Evolutionary conservation across 2,888 invertebrate genomes (phyloP).

Genomic region (Cryptocephalus primarius): DNA sequence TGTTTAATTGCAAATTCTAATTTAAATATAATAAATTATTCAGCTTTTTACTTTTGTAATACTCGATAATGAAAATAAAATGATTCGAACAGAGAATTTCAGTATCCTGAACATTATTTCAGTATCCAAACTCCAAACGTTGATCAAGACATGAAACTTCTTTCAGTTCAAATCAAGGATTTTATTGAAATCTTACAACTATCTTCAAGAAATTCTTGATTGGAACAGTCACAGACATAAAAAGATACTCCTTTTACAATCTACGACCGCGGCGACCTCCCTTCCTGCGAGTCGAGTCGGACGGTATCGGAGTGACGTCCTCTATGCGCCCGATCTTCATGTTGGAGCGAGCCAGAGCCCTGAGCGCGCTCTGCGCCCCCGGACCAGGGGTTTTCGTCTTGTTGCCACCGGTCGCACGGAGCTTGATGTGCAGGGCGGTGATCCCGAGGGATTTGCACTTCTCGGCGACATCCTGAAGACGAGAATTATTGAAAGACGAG

Average conservation of each 20-base stretch:
- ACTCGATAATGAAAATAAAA: too few species aligned
- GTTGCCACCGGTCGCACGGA: constrained; percentile 97
- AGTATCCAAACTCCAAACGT: too few species aligned
- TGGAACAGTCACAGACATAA: background rate
- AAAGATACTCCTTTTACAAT: constrained; percentile 51
- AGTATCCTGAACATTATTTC: too few species aligned
- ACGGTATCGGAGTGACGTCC: constrained; percentile 99
- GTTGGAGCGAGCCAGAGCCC: constrained; percentile 95
- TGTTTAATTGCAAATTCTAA: too few species aligned
- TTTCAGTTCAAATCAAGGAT: constrained; percentile 13
- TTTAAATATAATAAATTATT: too few species aligned
- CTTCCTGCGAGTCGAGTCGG: constrained; percentile 98
- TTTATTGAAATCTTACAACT: constrained; percentile 1
- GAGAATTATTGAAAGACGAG: background rate
- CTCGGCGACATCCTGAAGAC: constrained; percentile 83
- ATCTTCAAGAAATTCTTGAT: background rate
- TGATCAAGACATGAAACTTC: background rate
- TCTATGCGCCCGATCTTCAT: constrained; percentile 99
- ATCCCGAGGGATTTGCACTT: constrained; percentile 96
- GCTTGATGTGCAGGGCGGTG: constrained; percentile 95
- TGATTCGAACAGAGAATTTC: too few species aligned
- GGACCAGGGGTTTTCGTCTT: constrained; percentile 98
- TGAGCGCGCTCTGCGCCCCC: constrained; percentile 94
- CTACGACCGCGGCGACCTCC: constrained; percentile 99
- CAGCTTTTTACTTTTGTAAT: too few species aligned